A percentile compares a stretch with the other conserved stretches of the same genome.
These are phyloP conservation scores for Sarcophaga rosellei DNA, from an alignment of 2,888 invertebrate genomes.

Conservation along the genomic window DNA sequence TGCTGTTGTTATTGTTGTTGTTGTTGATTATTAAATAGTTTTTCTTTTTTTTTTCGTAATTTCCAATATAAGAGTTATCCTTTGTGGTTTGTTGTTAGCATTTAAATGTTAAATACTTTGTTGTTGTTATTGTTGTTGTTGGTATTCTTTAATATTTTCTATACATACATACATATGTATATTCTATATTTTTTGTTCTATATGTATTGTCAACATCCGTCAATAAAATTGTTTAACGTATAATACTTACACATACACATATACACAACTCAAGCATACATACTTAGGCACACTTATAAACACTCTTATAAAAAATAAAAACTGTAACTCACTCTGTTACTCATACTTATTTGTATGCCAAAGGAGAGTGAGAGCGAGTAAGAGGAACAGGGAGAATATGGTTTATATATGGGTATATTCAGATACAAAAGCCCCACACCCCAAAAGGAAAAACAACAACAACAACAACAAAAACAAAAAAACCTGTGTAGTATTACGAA, in stretches of 20 bases:
- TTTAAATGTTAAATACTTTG: conserved; percentile 33
- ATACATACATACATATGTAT: background rate
- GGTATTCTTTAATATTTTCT: background rate
- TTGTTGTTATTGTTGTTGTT: background rate
- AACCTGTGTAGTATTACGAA: conserved; percentile 50
- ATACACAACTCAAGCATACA: background rate
- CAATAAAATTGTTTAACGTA: conserved; percentile 53
- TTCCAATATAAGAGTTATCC: too few relatives aligned
- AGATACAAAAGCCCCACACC: conserved; percentile 41
- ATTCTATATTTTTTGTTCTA: background rate
- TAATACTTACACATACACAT: conserved; percentile 8
- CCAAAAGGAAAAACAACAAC: background rate
- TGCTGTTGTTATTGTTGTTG: too few relatives aligned
- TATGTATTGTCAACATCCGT: conserved; percentile 63
- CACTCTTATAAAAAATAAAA: background rate
- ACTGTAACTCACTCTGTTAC: background rate
- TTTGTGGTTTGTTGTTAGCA: background rate
- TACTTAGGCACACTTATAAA: background rate
- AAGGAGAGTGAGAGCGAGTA: background rate
- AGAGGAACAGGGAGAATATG: background rate
- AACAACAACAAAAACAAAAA: too few relatives aligned
- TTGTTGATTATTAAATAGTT: background rate
- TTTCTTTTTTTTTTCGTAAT: too few relatives aligned
- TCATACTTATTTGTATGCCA: conserved; percentile 17
- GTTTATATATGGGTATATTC: background rate